phyloP scores from a whole-genome alignment of 2,797 vertebrate species.

The Moxostoma hubbsi region DNA sequence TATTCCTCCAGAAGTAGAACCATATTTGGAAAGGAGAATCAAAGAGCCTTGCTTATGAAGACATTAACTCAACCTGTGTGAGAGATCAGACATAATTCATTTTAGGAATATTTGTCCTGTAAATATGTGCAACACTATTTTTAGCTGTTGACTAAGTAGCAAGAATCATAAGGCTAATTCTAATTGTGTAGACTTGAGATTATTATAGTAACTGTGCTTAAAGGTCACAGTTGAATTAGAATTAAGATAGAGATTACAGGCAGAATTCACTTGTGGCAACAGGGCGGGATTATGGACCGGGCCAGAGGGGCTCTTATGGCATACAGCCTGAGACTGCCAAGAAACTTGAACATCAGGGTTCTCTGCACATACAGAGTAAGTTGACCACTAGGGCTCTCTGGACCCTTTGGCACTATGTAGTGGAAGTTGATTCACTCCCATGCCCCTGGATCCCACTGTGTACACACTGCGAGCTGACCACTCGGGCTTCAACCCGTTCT shows the following conservation, averaged over 20 bases:
- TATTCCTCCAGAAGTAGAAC: slow-evolving; percentile 37
- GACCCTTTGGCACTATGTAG: neutral
- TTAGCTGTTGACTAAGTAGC: neutral
- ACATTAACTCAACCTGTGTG: slow-evolving; percentile 31
- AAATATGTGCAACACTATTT: slow-evolving; percentile 20
- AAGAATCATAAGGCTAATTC: neutral
- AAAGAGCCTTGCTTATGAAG: slow-evolving; percentile 7
- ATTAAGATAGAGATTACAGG: neutral
- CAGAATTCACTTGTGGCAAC: neutral
- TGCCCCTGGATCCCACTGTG: no score
- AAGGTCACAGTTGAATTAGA: neutral
- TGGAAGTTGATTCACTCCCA: no score
- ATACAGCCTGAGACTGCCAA: neutral
- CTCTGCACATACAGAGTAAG: no score
- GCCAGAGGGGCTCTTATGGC: neutral
- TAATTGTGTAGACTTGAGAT: neutral
- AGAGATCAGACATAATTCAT: slow-evolving; percentile 28
- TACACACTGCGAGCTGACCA: no score
- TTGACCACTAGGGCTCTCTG: no score
- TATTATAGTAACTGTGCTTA: neutral
- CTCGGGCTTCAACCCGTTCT: no score
- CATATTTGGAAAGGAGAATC: slow-evolving; percentile 33
- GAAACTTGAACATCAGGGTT: no score
- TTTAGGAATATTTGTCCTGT: slow-evolving; percentile 32
- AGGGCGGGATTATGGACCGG: neutral